Conservation (phyloP, 2,797 vertebrate species). For the Poliocrania exsul region DNA sequence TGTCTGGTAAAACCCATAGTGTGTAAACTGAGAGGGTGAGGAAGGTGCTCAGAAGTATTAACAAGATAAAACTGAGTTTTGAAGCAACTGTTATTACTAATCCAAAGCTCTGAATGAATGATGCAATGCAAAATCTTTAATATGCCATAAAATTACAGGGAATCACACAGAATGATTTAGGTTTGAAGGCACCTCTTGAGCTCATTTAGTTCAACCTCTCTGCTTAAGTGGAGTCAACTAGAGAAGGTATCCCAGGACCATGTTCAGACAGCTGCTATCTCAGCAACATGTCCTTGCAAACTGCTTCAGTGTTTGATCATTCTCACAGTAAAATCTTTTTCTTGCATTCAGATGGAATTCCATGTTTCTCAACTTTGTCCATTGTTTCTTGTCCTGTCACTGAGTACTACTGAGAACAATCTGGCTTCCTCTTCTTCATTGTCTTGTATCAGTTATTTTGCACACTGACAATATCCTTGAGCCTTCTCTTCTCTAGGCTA, state of each 20-base stretch:
- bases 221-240: background rate
- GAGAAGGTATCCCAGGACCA: background rate
- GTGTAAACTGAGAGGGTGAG: background rate
- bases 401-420: background rate
- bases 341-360: background rate
- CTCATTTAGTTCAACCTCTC: rapidly evolving
- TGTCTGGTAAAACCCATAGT: background rate
- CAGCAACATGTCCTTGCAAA: background rate
- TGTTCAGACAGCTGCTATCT: background rate
- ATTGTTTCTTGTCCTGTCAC: background rate
- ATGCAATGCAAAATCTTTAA: background rate
- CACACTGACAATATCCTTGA: background rate
- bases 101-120: background rate
- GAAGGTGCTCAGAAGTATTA: background rate
- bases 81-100: background rate
- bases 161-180: background rate
- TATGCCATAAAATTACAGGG: background rate
- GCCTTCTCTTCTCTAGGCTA: background rate
- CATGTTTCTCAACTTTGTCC: background rate
- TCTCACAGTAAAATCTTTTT: background rate
- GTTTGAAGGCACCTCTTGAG: background rate
- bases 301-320: background rate
- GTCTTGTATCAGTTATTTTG: background rate
- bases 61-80: background rate
- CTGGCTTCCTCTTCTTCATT: background rate